Percentiles rank a stretch among this genome's conserved stretches.
Evolutionary conservation across 2,888 invertebrate species (phyloP).

Genomic region (Oxycera nigricornis): DNA sequence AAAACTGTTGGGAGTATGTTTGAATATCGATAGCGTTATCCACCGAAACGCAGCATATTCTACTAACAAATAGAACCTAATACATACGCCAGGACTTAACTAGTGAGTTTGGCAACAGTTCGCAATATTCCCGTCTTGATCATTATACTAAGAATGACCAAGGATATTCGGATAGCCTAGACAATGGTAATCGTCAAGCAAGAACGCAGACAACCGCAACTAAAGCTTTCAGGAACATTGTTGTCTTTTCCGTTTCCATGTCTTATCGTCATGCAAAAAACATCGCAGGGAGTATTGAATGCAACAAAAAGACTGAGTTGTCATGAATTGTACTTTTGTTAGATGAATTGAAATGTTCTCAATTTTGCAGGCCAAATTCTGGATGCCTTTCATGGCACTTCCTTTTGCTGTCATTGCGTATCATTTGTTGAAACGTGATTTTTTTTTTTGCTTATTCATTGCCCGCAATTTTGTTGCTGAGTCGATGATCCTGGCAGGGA

Average conservation of each 20-base stretch:
- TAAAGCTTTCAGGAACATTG: background rate
- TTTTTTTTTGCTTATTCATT: background rate
- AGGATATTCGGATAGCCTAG: too few relatives aligned
- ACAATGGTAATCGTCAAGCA: too few relatives aligned
- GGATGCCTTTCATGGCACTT: background rate
- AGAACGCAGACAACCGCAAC: background rate
- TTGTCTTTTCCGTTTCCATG: background rate
- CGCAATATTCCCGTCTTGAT: too few relatives aligned
- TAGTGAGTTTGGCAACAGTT: too few relatives aligned
- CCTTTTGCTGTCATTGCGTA: conserved; percentile 7
- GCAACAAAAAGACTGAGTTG: conserved; percentile 4
- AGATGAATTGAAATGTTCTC: conserved; percentile 17
- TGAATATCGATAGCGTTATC: too few relatives aligned
- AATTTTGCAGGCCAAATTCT: background rate
- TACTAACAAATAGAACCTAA: too few relatives aligned
- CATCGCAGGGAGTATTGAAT: background rate
- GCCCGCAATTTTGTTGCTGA: too few relatives aligned
- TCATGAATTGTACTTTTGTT: conserved; percentile 23
- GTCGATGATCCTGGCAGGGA: too few relatives aligned
- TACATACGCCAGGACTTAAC: too few relatives aligned
- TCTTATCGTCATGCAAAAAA: background rate
- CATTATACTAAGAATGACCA: too few relatives aligned
- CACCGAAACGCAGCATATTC: too few relatives aligned
- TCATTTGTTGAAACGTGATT: background rate
- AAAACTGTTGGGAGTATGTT: too few relatives aligned